Evolutionary conservation across 2,113 vertebrate species (phyloP).

Genomic region (Sprattus sprattus): DNA sequence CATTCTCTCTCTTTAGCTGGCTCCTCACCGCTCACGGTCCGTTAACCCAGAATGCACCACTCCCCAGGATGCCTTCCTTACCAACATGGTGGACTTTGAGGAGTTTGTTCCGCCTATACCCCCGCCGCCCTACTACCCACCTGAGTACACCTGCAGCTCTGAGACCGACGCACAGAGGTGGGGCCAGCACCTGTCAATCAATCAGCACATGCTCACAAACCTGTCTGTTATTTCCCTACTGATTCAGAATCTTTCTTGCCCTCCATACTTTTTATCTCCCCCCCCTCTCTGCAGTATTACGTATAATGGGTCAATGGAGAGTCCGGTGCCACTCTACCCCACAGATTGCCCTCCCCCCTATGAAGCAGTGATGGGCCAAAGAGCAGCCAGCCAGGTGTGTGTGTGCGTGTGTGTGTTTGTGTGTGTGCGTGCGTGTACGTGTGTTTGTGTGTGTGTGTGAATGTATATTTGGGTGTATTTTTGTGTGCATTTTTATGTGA

Average conservation of each 20-base stretch:
- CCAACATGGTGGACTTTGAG: constrained; percentile 91
- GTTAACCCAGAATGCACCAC: constrained; percentile 87
- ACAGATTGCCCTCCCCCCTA: constrained; percentile 94
- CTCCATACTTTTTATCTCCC: neutral
- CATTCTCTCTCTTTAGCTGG: constrained; percentile 75
- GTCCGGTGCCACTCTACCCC: constrained; percentile 88
- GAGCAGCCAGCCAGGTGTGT: constrained; percentile 84
- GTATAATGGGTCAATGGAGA: constrained; percentile 97
- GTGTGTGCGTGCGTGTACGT: neutral
- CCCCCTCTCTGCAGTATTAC: constrained; percentile 78
- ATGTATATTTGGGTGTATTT: constrained; percentile 17
- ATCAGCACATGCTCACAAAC: neutral
- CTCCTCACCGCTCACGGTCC: constrained; percentile 84
- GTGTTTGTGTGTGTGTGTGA: constrained; percentile 11
- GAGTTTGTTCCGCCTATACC: constrained; percentile 95
- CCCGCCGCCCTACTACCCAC: constrained; percentile 92
- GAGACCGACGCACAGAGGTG: constrained; percentile 95
- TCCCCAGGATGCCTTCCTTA: constrained; percentile 86
- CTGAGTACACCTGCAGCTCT: constrained; percentile 95
- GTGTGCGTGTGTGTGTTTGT: neutral
- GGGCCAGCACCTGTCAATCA: neutral
- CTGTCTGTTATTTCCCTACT: neutral
- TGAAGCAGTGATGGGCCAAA: constrained; percentile 91
- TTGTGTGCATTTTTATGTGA: neutral
- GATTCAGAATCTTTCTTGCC: neutral